phyloP scores from a whole-genome alignment of 2,888 invertebrate species.

The Icerya purchasi region DNA sequence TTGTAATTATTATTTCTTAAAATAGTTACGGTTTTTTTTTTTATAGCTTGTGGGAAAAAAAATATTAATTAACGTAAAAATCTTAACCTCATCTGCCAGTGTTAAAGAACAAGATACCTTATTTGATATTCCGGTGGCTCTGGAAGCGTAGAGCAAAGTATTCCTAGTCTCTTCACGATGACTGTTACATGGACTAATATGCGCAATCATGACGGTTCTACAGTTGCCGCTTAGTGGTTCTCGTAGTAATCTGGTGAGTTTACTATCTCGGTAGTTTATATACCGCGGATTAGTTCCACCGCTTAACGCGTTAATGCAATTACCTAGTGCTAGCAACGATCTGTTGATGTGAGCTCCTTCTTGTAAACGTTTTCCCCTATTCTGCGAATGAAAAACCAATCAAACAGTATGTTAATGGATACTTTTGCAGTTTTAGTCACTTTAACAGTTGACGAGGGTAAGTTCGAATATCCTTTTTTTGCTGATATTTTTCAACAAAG shows the following conservation, averaged over 20 bases:
- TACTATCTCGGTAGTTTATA: constrained; percentile 89
- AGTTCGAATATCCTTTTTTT: too few species aligned
- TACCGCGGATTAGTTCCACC: constrained; percentile 44
- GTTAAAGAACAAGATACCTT: too few species aligned
- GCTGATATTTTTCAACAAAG: too few species aligned
- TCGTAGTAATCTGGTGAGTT: constrained; percentile 69
- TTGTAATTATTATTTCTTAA: too few species aligned
- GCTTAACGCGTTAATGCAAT: constrained; percentile 88
- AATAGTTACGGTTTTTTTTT: too few species aligned
- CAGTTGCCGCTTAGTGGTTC: constrained; percentile 79
- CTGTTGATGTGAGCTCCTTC: constrained; percentile 92
- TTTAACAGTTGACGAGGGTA: too few species aligned
- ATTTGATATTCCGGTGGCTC: constrained; percentile 82
- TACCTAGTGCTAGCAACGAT: constrained; percentile 70
- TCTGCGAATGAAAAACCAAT: too few species aligned
- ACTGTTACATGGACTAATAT: constrained; percentile 61
- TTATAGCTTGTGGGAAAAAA: too few species aligned
- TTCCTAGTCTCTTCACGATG: constrained; percentile 83
- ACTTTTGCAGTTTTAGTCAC: too few species aligned
- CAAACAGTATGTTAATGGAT: too few species aligned
- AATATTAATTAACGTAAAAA: too few species aligned
- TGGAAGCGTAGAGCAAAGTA: constrained; percentile 78
- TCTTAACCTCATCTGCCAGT: too few species aligned
- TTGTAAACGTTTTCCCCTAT: constrained; percentile 63
- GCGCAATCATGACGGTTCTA: constrained; percentile 91